Conservation (phyloP, 1,140 invertebrate species). For the Sipha flava region DNA sequence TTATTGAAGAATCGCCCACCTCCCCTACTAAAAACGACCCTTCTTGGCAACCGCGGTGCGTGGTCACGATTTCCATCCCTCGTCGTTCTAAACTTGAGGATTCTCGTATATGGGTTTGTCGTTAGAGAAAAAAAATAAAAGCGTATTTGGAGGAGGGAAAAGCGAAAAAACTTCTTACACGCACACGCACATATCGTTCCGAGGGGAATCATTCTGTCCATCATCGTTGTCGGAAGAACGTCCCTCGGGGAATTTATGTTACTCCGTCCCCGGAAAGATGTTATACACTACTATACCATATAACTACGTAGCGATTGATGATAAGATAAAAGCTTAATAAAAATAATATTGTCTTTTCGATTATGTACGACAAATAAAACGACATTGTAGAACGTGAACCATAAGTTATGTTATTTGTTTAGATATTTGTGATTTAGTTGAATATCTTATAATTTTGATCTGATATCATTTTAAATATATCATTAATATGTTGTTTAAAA, state of each 20-base stretch:
- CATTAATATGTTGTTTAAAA: too few relatives aligned
- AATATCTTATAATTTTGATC: too few relatives aligned
- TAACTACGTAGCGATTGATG: neutral
- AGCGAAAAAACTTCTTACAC: neutral
- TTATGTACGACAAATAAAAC: neutral
- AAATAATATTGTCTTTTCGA: neutral
- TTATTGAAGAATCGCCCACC: constrained; percentile 16
- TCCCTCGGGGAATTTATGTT: constrained; percentile 1
- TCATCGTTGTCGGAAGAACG: constrained; percentile 20
- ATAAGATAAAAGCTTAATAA: neutral
- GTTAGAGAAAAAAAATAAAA: constrained; percentile 3
- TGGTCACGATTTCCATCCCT: constrained; percentile 7
- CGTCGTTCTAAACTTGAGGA: neutral
- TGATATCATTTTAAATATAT: too few relatives aligned
- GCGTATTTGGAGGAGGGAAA: neutral
- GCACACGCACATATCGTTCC: constrained; percentile 4
- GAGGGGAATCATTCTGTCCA: constrained; percentile 25
- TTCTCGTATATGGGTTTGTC: neutral
- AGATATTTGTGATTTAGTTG: too few relatives aligned
- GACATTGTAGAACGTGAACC: too few relatives aligned
- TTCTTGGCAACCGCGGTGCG: neutral
- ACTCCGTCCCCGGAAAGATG: neutral
- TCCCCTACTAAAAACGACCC: neutral
- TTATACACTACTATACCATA: neutral
- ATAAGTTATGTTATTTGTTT: too few relatives aligned